These are phyloP conservation scores for Coluber constrictor DNA, from an alignment of 2,797 vertebrate species.

Conservation along the genomic window DNA sequence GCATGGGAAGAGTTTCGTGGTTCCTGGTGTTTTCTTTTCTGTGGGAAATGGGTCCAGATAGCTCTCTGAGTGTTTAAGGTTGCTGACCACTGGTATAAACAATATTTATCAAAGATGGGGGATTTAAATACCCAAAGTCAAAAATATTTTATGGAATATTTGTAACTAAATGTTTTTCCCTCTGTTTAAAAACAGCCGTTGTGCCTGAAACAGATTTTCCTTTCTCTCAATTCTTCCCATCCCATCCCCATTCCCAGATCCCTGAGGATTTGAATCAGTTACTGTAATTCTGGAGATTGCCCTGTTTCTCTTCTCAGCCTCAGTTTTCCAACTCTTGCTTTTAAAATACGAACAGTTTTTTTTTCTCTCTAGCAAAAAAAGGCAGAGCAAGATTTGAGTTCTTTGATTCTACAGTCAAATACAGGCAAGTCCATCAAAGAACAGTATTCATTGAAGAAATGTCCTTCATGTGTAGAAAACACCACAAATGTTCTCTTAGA, in stretches of 20 bases:
- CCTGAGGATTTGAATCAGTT: not conserved
- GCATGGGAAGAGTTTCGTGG: too few relatives aligned
- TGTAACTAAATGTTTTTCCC: not conserved
- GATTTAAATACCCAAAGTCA: not conserved
- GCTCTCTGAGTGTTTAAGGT: too few relatives aligned
- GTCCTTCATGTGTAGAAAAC: not conserved
- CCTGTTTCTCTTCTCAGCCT: not conserved
- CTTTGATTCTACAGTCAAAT: not conserved
- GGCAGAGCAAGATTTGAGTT: not conserved
- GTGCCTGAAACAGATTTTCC: not conserved
- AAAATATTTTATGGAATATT: not conserved
- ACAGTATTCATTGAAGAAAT: not conserved
- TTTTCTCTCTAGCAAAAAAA: not conserved
- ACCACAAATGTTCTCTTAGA: not conserved
- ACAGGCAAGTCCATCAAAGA: not conserved
- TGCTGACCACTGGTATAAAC: not conserved
- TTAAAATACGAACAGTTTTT: not conserved
- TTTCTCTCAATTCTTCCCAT: not conserved
- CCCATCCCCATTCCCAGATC: not conserved
- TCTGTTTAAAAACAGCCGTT: not conserved
- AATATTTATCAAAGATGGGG: not conserved
- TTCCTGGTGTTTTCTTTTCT: too few relatives aligned
- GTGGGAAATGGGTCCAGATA: too few relatives aligned
- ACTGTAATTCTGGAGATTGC: not conserved
- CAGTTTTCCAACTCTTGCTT: not conserved